Conservation (phyloP, 2,797 vertebrate species). For the Odontamblyopus lacepedii region DNA sequence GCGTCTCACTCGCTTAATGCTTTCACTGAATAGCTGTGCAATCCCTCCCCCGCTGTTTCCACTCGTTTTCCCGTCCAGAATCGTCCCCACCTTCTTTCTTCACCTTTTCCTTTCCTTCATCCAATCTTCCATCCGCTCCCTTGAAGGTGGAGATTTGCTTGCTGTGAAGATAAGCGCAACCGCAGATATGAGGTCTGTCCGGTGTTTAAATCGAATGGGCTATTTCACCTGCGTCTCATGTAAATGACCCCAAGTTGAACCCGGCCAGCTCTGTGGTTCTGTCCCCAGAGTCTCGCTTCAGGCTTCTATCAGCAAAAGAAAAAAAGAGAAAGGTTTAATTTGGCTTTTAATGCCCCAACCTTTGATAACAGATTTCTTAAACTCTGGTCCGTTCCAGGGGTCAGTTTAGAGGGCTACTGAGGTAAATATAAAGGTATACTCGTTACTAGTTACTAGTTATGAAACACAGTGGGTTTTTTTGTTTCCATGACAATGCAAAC, state of each 20-base stretch:
- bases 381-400: conserved; percentile 11
- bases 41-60: conserved; percentile 7
- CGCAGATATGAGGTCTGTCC: conserved; percentile 40
- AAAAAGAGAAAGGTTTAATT: conserved; percentile 10
- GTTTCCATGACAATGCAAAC: conserved; percentile 30
- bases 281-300: conserved; percentile 47
- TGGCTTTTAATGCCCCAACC: conserved; percentile 15
- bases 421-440: conserved; percentile 4
- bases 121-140: conserved; percentile 26
- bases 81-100: conserved; percentile 14
- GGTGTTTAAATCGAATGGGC: conserved; percentile 55
- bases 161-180: conserved; percentile 44
- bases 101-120: conserved; percentile 18
- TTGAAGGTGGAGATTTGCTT: conserved; percentile 49
- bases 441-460: conserved; percentile 15
- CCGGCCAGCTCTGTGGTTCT: conserved; percentile 42
- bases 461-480: conserved; percentile 35
- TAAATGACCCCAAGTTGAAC: conserved; percentile 58
- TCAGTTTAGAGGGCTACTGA: conserved; percentile 11
- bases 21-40: conserved; percentile 46
- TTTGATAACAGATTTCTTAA: conserved; percentile 28
- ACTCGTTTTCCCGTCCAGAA: conserved; percentile 10
- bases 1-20: conserved; percentile 37
- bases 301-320: conserved; percentile 33
- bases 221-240: conserved; percentile 52